Evolutionary conservation across 2,113 vertebrate genomes (phyloP), one percentile per base, ranked within the genome.

Genomic region (Bujurquina vittata): DNA sequence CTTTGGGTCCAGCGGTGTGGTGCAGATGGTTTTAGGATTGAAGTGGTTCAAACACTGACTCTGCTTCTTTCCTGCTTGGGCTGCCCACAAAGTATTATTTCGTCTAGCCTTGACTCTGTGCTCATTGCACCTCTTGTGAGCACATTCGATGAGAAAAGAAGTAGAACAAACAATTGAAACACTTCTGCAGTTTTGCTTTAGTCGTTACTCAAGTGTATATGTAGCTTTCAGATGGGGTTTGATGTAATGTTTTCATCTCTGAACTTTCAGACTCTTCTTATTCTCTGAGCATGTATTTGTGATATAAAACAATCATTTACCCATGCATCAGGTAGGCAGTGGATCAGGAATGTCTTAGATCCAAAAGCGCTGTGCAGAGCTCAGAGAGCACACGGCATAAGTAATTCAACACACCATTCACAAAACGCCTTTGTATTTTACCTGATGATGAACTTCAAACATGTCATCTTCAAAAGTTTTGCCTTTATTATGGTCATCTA

Each of bases 231-330:
- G 55, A 14, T 22, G 35, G 5, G 26, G 75, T 76, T 83, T 72
- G 55, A 78, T 61, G 73, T 46, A 23, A 18, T 63, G 9, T 43
- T 72, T 52, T n/a, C 10, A 14, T 77, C 69, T 85, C 61, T 79
- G 46, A 80, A 74, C 74, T 37, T 81, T 82, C 14, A 74, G 9
- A 65, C 73, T 75, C 23, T 26, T 46, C 12, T 22, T 77, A 65
- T 55, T 85, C 65, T 79, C 59, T 46, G 43, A 80, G 56, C 78
- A 75, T 69, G 40, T 54, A 69, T 78, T 67, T 69, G 77, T 54
- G 83, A 80, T 78, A 60, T 81, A 62, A 80, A 83, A 85, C 74
- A 83, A 85, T 74, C 49, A 83, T 73, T 80, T 85, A 77, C 49
- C 22, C 40, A 78, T 67, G 7, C 37, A 10, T 46, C 58, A 80